Evolutionary conservation across 2,888 invertebrate genomes (phyloP).

Genomic region (Cactoblastis cactorum): DNA sequence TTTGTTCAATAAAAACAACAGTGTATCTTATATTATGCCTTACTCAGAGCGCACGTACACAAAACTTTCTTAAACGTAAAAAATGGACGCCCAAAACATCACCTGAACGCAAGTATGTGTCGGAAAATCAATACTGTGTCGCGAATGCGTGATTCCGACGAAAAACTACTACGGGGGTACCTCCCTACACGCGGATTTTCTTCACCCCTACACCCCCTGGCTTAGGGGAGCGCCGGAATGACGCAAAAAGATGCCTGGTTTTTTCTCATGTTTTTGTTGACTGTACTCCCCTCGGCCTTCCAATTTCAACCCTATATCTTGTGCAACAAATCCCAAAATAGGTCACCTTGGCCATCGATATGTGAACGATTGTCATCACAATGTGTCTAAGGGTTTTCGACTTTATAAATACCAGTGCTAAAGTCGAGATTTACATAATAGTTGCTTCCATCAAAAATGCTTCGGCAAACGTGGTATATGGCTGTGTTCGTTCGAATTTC

Average conservation of each 20-base stretch:
- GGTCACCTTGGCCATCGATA: slow-evolving; percentile 30
- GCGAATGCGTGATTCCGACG: slow-evolving; percentile 74
- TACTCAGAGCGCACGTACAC: too few relatives aligned
- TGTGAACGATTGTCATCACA: slow-evolving; percentile 63
- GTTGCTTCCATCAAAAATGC: slow-evolving; percentile 38
- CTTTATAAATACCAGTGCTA: slow-evolving; percentile 18
- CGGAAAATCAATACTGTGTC: slow-evolving; percentile 77
- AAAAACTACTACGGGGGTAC: slow-evolving; percentile 69
- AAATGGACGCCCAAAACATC: slow-evolving; percentile 19
- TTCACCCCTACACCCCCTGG: slow-evolving; percentile 57
- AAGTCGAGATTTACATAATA: slow-evolving; percentile 27
- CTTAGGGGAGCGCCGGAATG: slow-evolving; percentile 60
- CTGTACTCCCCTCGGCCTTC: slow-evolving; percentile 29
- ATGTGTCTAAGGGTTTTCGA: slow-evolving; percentile 26
- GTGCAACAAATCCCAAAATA: slow-evolving; percentile 27
- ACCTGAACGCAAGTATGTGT: slow-evolving; percentile 69
- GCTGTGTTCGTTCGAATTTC: slow-evolving; percentile 49
- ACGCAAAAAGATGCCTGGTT: slow-evolving; percentile 74
- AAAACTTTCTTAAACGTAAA: slow-evolving; percentile 21
- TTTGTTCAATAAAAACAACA: too few relatives aligned
- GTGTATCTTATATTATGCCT: too few relatives aligned
- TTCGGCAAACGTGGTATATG: slow-evolving; percentile 61
- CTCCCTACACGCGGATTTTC: slow-evolving; percentile 56
- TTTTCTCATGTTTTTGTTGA: slow-evolving; percentile 72
- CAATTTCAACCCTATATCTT: slow-evolving; percentile 28